Evolutionary conservation across 2,797 vertebrate genomes (phyloP).

Genomic region (Picus viridis): DNA sequence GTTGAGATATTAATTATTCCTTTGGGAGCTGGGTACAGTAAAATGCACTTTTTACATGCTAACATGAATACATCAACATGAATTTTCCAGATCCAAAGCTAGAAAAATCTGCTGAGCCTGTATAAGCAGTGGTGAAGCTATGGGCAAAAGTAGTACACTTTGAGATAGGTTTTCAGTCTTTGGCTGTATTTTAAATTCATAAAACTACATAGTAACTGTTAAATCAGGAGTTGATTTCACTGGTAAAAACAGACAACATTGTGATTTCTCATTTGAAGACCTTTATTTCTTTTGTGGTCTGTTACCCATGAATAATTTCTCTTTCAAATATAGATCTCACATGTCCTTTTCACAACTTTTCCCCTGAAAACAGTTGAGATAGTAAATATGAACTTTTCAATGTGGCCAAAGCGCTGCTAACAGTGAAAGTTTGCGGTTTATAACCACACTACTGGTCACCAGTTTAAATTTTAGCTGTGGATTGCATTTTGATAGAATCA

Average conservation of each 20-base stretch:
- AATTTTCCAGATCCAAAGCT: background rate
- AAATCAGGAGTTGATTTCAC: background rate
- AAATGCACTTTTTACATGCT: background rate
- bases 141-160: background rate
- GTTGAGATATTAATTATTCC: slow-evolving; percentile 65
- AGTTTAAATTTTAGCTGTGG: background rate
- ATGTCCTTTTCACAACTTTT: background rate
- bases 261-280: background rate
- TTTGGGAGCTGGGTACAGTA: slow-evolving; percentile 23
- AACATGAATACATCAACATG: background rate
- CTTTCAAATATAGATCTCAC: background rate
- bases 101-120: background rate
- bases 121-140: background rate
- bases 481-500: background rate
- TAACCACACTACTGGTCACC: background rate
- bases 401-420: background rate
- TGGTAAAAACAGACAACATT: background rate
- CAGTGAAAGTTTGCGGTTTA: background rate
- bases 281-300: background rate
- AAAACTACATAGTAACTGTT: background rate
- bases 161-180: background rate
- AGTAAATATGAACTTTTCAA: background rate
- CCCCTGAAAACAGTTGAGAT: background rate
- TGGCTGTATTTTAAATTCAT: background rate
- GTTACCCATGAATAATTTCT: background rate